These are phyloP conservation scores for Okamejei kenojei DNA, from an alignment of 2,797 vertebrate species.

Conservation along the genomic window DNA sequence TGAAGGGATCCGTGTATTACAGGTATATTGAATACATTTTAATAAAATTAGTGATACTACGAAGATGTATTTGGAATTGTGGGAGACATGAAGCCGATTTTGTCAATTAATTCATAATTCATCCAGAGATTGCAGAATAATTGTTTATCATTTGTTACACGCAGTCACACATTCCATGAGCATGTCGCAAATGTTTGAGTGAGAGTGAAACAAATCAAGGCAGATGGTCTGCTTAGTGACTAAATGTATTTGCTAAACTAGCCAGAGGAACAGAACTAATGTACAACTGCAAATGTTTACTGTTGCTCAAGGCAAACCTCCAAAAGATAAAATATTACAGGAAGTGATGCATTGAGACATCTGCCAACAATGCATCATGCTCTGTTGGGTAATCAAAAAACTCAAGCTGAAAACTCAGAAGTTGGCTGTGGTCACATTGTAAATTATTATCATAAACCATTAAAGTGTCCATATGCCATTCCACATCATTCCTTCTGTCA, in stretches of 20 bases:
- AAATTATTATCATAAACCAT: not conserved
- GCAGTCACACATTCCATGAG: not conserved
- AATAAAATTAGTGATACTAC: not conserved
- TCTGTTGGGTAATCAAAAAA: not conserved
- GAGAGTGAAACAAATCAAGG: not conserved
- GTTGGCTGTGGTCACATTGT: not conserved
- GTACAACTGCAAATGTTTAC: not conserved
- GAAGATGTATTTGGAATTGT: not conserved
- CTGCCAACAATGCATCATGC: not conserved
- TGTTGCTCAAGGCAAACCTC: not conserved
- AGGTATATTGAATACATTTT: too few species aligned
- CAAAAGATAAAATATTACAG: not conserved
- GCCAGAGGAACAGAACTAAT: not conserved
- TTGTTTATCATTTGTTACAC: not conserved
- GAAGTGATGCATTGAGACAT: not conserved
- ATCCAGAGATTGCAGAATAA: slow-evolving; percentile 3
- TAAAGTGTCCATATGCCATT: not conserved
- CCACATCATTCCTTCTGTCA: not conserved
- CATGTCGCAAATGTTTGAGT: not conserved
- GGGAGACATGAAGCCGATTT: not conserved
- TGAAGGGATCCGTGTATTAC: too few species aligned
- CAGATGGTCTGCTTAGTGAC: not conserved
- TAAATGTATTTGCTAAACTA: slow-evolving; percentile 6
- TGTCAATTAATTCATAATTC: not conserved
- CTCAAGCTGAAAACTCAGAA: not conserved